Evolutionary conservation across 2,113 vertebrate species (phyloP).

Genomic region (Phoxinus phoxinus): DNA sequence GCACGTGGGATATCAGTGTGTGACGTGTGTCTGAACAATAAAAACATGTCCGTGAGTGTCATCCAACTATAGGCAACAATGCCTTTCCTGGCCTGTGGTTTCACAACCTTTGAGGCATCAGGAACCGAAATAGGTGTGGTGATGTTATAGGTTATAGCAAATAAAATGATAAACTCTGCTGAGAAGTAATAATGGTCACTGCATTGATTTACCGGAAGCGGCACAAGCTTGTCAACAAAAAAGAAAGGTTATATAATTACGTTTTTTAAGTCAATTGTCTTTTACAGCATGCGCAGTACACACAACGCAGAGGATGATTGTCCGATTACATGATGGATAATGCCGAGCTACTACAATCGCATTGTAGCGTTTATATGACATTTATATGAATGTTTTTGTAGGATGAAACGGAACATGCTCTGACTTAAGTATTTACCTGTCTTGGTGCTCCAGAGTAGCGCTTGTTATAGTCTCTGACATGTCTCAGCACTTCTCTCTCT

Average conservation of each 20-base stretch:
- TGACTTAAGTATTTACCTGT: conserved; percentile 66
- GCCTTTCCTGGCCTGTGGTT: background rate
- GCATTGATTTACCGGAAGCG: background rate
- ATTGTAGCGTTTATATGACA: background rate
- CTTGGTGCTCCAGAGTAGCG: conserved; percentile 81
- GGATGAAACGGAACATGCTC: background rate
- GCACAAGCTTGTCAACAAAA: background rate
- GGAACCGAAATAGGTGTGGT: background rate
- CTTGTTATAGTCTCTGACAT: conserved; percentile 83
- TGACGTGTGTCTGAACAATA: background rate
- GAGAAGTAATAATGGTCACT: background rate
- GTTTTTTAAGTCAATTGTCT: background rate
- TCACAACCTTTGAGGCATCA: background rate
- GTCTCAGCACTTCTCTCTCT: conserved; percentile 67
- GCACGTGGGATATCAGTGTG: background rate
- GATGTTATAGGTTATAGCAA: background rate
- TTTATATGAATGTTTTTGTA: background rate
- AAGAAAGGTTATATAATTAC: background rate
- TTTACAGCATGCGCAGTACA: background rate
- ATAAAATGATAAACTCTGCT: background rate
- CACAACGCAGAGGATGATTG: too few species aligned
- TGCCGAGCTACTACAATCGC: background rate
- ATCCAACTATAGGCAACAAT: background rate
- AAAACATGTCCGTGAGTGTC: background rate
- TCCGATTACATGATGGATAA: too few species aligned